Evolutionary conservation across 1,140 invertebrate genomes (phyloP).

Genomic region (Colletes latitarsis): DNA sequence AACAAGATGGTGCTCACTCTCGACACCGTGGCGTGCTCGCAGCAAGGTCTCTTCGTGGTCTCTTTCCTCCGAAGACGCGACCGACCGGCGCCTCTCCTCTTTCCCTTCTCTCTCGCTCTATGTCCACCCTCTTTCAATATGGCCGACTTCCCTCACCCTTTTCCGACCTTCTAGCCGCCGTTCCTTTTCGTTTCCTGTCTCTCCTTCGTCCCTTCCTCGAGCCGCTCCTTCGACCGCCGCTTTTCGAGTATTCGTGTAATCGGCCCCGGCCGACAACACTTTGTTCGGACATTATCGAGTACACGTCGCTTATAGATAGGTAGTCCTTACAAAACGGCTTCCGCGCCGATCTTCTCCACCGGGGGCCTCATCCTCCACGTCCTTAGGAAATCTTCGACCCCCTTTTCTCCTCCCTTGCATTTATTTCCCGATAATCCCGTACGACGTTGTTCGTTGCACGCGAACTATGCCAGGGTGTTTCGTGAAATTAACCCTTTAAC

Average conservation of each 20-base stretch:
- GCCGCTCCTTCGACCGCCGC: slow-evolving; percentile 38
- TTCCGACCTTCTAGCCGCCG: slow-evolving; percentile 48
- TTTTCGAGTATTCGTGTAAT: slow-evolving; percentile 69
- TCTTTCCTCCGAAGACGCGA: slow-evolving; percentile 66
- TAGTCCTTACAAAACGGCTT: slow-evolving; percentile 65
- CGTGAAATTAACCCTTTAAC: no score
- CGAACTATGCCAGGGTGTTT: no score
- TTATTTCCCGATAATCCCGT: no score
- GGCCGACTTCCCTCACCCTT: slow-evolving; percentile 72
- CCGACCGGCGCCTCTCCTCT: slow-evolving; percentile 68
- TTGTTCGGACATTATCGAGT: slow-evolving; percentile 77
- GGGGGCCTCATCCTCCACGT: no score
- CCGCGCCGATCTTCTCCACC: slow-evolving; percentile 49
- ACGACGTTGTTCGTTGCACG: no score
- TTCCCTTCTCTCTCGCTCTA: slow-evolving; percentile 36
- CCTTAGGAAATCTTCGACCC: neutral
- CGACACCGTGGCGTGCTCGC: slow-evolving; percentile 68
- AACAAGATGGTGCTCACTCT: slow-evolving; percentile 80
- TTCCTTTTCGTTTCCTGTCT: slow-evolving; percentile 26
- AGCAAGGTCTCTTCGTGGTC: slow-evolving; percentile 51
- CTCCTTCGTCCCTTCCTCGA: neutral
- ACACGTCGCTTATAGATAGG: slow-evolving; percentile 74
- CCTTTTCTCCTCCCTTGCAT: neutral
- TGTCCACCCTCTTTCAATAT: slow-evolving; percentile 76
- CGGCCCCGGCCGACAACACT: slow-evolving; percentile 67